These are phyloP conservation scores for Pachypeltis micranthus DNA, from an alignment of 1,140 invertebrate species.

Conservation along the genomic window DNA sequence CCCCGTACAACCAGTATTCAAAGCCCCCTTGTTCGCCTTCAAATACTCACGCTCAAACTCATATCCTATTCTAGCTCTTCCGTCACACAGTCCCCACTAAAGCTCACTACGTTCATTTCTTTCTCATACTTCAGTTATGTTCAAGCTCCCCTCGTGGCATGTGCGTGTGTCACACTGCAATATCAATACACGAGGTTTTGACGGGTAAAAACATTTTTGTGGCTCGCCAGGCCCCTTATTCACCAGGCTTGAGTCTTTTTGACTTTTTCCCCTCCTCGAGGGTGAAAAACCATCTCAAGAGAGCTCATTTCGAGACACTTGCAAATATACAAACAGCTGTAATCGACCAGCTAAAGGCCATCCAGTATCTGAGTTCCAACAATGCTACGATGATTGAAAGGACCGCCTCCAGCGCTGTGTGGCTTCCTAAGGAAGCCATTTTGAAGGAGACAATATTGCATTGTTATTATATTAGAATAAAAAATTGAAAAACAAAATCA, in stretches of 20 bases:
- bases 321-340: constrained; percentile 22
- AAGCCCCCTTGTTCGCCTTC: too few relatives aligned
- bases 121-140: too few relatives aligned
- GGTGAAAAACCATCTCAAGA: constrained; percentile 28
- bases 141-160: too few relatives aligned
- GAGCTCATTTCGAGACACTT: constrained; percentile 24
- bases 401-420: constrained; percentile 1
- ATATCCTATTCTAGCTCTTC: too few relatives aligned
- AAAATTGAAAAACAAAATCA: neutral
- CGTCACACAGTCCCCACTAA: too few relatives aligned
- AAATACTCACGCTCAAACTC: too few relatives aligned
- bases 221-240: too few relatives aligned
- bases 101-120: too few relatives aligned
- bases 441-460: constrained; percentile 5
- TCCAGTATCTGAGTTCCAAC: constrained; percentile 26
- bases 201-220: too few relatives aligned
- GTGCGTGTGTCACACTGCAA: too few relatives aligned
- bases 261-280: constrained; percentile 24
- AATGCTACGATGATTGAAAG: neutral
- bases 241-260: neutral
- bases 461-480: neutral
- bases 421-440: constrained; percentile 1
- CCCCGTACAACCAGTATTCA: too few relatives aligned
- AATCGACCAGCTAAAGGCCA: constrained; percentile 23
- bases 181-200: too few relatives aligned